Conservation (phyloP, 2,797 vertebrate genomes). For the Eidolon dupreanum region DNA sequence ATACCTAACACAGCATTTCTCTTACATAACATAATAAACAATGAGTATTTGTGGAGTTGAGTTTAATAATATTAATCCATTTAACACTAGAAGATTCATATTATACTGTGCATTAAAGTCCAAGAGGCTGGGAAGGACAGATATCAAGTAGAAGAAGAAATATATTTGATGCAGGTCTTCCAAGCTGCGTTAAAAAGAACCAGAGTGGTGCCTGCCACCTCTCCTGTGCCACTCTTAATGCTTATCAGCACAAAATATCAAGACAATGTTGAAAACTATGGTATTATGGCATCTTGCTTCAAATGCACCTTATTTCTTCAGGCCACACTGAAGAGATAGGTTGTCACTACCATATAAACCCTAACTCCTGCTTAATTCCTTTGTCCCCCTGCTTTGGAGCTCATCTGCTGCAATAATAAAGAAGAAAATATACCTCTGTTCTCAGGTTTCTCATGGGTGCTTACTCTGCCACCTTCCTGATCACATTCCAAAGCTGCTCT, state of each 20-base stretch:
- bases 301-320: conserved; percentile 12
- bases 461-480: neutral
- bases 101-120: neutral
- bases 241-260: neutral
- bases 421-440: neutral
- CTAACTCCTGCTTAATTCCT: neutral
- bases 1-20: neutral
- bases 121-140: neutral
- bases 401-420: neutral
- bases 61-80: neutral
- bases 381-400: neutral
- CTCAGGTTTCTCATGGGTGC: neutral
- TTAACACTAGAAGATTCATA: neutral
- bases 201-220: neutral
- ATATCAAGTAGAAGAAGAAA: neutral
- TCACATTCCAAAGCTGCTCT: neutral
- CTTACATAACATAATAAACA: neutral
- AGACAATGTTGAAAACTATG: neutral
- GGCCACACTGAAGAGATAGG: neutral
- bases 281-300: neutral
- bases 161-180: neutral
- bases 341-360: neutral
- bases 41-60: neutral
- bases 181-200: neutral
- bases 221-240: neutral